Base-by-base conservation (phyloP, 1,140 invertebrate species). In the Potamilus streckersoni region DNA sequence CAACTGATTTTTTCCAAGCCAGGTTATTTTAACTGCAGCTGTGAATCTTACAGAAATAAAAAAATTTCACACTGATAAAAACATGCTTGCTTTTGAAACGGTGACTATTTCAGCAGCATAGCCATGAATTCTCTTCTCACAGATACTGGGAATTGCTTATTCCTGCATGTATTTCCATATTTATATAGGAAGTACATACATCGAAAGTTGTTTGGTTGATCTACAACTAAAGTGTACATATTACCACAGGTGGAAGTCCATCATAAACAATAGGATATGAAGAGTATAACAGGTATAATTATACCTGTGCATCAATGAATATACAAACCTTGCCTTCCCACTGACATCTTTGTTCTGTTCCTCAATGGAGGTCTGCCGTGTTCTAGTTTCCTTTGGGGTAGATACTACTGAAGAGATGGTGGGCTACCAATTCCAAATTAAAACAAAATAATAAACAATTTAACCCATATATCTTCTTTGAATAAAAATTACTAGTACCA, bases 341-440 rank as follows among this genome's bases (percentile, higher is more conserved):
- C 94, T 93, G 79, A 94, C 94, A 90, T 98, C 96, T 58, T 93
- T 93, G 74, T 93, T 93, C 85, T 98, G 96, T 63, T 95, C 94
- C 80, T 95, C 94, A 3, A 96, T 91, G 57, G 94, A 93, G 87
- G 95, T 94, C 86, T 94, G 93, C 55, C 94, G 90, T 56, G 94
- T 94, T 65, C 91, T 89, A 20, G 81, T 76, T 74, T 88, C 87
- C 74, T 85, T 87, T 61, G 89, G 83, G 65, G 89, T 87, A 73
- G 88, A 87, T 20, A 92, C 86, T 27, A 91, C 89, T 58, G 90
- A 90, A 38, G 90, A 90, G 67, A 92, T 74, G 80, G 90, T 84
- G 73, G 88, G 90, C 90, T 91, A 76, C 61, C 83, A 81, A 75
- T 68, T 31, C n/a, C 78, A 59, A 71, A 71, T n/a, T 17, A 64